These are phyloP conservation scores for Haliclystus octoradiatus DNA, from an alignment of 30 jellyfish, hydroid and myxozoan genomes.

Conservation along the genomic window DNA sequence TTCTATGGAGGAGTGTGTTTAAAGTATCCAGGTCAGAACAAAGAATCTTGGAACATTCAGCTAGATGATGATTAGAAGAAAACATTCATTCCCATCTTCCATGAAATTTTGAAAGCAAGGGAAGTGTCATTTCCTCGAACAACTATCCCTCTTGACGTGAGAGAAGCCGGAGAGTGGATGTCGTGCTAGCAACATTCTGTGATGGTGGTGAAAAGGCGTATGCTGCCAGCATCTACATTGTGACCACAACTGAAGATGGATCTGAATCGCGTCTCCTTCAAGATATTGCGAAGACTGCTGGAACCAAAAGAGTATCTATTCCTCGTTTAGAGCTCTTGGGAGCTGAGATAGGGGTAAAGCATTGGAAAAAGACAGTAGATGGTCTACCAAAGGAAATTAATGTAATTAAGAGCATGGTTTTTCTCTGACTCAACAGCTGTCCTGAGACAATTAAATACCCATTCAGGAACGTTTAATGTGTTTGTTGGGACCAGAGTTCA, in stretches of 20 bases:
- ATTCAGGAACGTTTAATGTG: not conserved
- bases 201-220: not conserved
- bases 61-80: not conserved
- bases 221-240: not conserved
- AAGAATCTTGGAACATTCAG: not conserved
- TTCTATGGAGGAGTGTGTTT: not conserved
- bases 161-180: not conserved
- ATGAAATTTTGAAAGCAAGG: not conserved
- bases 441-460: not conserved
- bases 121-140: not conserved
- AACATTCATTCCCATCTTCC: not conserved
- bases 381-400: not conserved
- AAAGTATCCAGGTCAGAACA: not conserved
- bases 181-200: not conserved
- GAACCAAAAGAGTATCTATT: not conserved
- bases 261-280: not conserved
- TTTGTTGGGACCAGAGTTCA: not conserved
- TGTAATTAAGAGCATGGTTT: not conserved
- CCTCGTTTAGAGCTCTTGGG: not conserved
- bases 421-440: not conserved
- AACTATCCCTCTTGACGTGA: not conserved
- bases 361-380: not conserved
- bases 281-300: not conserved
- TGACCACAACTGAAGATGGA: not conserved
- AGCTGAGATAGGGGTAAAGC: not conserved